phyloP scores from a whole-genome alignment of 2,113 vertebrate species.

The Centrocercus urophasianus region DNA sequence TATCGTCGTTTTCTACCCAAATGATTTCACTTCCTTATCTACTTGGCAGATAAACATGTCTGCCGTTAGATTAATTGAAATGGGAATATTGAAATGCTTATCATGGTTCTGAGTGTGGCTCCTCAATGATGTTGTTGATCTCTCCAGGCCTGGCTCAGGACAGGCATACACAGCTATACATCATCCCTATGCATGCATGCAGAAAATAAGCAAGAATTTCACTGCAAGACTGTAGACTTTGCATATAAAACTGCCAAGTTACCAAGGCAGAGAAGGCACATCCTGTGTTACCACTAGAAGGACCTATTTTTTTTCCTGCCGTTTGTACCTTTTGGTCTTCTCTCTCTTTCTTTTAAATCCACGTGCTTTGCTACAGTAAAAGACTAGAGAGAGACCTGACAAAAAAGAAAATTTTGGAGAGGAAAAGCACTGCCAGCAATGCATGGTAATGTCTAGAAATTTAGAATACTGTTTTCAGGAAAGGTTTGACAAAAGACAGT shows the following conservation, averaged over 20 bases:
- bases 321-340: background rate
- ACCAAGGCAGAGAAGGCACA: background rate
- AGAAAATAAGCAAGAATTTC: background rate
- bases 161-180: background rate
- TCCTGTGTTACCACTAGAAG: background rate
- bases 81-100: background rate
- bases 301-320: background rate
- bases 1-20: slow-evolving; percentile 13
- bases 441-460: background rate
- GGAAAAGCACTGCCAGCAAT: background rate
- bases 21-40: slow-evolving; percentile 19
- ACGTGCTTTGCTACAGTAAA: background rate
- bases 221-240: background rate
- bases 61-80: background rate
- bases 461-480: background rate
- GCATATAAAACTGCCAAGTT: background rate
- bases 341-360: background rate
- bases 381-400: background rate
- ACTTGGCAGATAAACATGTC: slow-evolving; percentile 12
- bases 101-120: background rate
- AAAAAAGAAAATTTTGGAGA: background rate
- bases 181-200: background rate
- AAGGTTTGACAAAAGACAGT: background rate
- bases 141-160: background rate
- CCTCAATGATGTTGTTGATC: background rate